Conservation (phyloP, 2,888 invertebrate species). For the Oligia latruncula region DNA sequence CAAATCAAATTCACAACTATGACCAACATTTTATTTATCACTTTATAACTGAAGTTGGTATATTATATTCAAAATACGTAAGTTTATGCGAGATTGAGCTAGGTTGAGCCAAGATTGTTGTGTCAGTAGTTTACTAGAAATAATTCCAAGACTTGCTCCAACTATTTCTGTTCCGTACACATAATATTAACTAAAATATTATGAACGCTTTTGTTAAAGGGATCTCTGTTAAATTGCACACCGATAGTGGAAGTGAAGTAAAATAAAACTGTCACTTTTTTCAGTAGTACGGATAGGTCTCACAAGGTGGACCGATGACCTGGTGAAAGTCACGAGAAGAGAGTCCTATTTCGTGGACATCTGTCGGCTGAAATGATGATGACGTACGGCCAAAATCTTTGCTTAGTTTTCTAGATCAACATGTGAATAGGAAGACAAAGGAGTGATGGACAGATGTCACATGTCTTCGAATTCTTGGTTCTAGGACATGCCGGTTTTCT, state of each 20-base stretch:
- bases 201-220: conserved; percentile 9
- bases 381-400: not conserved
- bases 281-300: too few species aligned
- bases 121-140: conserved; percentile 37
- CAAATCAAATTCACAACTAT: not conserved
- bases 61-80: not conserved
- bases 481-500: too few species aligned
- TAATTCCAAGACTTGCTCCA: conserved; percentile 40
- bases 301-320: not conserved
- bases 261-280: not conserved
- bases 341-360: not conserved
- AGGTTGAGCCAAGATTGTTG: conserved; percentile 42
- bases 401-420: not conserved
- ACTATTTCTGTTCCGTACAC: conserved; percentile 39
- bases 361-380: not conserved
- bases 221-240: not conserved
- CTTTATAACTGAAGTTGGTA: not conserved
- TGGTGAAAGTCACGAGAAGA: not conserved
- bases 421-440: not conserved
- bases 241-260: not conserved
- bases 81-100: conserved; percentile 22
- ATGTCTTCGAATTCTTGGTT: too few species aligned
- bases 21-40: not conserved
- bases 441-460: too few species aligned
- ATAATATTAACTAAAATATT: conserved; percentile 35